phyloP scores from a whole-genome alignment of 2,113 vertebrate genomes.

The Paradisaea rubra region DNA sequence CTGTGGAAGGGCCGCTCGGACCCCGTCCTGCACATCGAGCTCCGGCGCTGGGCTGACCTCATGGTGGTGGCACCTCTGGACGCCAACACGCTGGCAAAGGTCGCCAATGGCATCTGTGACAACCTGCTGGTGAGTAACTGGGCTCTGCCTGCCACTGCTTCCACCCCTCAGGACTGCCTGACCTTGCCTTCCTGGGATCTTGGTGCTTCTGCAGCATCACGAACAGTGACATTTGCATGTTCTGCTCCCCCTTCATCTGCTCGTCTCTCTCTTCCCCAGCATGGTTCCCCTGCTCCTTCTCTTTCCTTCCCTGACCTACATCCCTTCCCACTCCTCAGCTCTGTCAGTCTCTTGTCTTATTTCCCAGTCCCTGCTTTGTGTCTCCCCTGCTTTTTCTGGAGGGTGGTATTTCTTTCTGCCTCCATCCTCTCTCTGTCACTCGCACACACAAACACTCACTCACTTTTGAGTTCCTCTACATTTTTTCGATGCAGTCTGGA shows the following conservation, averaged over 20 bases:
- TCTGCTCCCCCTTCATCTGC: neutral
- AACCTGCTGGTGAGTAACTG: slow-evolving; percentile 88
- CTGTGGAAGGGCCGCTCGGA: slow-evolving; percentile 85
- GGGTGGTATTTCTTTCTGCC: neutral
- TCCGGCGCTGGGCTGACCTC: slow-evolving; percentile 91
- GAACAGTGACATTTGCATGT: neutral
- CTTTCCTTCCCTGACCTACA: neutral
- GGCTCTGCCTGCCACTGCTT: neutral
- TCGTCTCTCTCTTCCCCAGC: neutral
- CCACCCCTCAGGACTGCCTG: neutral
- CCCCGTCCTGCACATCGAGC: slow-evolving; percentile 91
- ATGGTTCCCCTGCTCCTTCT: neutral
- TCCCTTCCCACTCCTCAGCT: accelerated
- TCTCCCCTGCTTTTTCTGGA: neutral
- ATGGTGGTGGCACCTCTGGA: slow-evolving; percentile 91
- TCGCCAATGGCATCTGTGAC: slow-evolving; percentile 92
- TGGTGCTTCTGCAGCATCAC: neutral
- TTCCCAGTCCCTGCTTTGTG: neutral
- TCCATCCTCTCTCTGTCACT: neutral
- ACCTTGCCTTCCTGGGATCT: neutral
- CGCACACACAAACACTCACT: neutral
- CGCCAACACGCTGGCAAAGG: slow-evolving; percentile 94
- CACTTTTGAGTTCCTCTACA: neutral
- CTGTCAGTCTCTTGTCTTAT: neutral
- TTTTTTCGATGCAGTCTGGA: neutral